Evolutionary conservation across 23 tunicate species (phyloP), one percentile per base, ranked within the genome.

Genomic region (Oikopleura vanhoeffeni): DNA sequence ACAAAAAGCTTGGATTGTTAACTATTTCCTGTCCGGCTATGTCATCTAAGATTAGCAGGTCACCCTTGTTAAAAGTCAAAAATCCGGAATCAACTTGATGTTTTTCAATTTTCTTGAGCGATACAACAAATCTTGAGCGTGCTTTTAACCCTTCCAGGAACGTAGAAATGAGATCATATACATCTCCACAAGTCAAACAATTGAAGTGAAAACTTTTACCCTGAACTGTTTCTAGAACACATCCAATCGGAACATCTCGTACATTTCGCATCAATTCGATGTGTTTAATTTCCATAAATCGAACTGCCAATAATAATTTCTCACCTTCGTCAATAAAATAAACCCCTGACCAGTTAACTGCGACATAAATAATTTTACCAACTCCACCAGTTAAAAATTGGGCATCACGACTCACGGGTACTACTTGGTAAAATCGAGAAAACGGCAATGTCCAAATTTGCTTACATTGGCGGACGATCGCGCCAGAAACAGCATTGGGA

Each of bases 331-430:
- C 18, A 8, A 49, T 18, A 18, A 49, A 8, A 49, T 8, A 49
- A 49, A 49, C 60, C 8, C 98, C 98, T 41, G 94, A 89, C 98
- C 98, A 93, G 41, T 93, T 93, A 40, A 93, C 90, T 2, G 98
- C 98, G 41, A 93, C 84, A 34, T 88, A 40, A 49, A 90, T 84
- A 38, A 88, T 88, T 40, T 85, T 85, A 83, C 88, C 90, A n/a
- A n/a, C n/a, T 39, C 89, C 89, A 8, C 18, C 8, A 18, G 60
- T 8, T 49, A 49, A 49, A 49, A 49, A 49, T 39, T 89, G 84
- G 35, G 89, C 41, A 2, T 85, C 85, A 33, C 98, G 94, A 32
- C 94, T 88, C 0, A 49, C 60, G 18, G 60, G 60, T 49, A 8
- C 18, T 8, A 87, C 94, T 84, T 93, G 94, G 75, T 85, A 93